These are phyloP conservation scores for Noctuana brunneofusca DNA, from an alignment of 2,888 invertebrate species.

Conservation along the genomic window DNA sequence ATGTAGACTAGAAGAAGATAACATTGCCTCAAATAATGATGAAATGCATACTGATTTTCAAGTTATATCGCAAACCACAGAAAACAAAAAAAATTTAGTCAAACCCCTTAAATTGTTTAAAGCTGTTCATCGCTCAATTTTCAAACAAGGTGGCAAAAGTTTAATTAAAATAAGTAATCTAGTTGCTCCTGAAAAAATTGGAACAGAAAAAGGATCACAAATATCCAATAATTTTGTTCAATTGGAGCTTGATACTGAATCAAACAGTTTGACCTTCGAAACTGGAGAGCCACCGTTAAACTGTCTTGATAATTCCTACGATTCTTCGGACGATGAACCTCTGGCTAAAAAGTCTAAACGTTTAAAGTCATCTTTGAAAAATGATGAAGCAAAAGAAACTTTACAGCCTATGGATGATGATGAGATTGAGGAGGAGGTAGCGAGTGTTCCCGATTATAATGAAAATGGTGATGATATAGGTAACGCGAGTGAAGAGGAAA, in stretches of 20 bases:
- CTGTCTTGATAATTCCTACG: slow-evolving; percentile 28
- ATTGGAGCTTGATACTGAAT: background rate
- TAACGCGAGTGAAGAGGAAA: slow-evolving; percentile 17
- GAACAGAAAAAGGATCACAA: background rate
- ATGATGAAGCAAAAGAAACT: background rate
- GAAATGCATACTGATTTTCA: background rate
- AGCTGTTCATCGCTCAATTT: slow-evolving; percentile 40
- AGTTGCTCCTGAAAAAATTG: background rate
- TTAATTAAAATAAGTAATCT: slow-evolving; percentile 22
- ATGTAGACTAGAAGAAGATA: background rate
- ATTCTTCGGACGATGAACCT: slow-evolving; percentile 70
- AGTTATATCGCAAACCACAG: background rate
- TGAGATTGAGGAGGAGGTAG: slow-evolving; percentile 1
- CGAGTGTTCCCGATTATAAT: background rate
- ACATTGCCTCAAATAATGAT: background rate
- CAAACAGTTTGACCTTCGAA: background rate
- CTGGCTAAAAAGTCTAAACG: slow-evolving; percentile 58
- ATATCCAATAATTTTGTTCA: background rate
- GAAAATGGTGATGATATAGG: background rate
- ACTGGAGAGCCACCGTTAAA: background rate
- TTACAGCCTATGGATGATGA: background rate
- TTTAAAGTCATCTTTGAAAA: slow-evolving; percentile 36
- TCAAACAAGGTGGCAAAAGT: slow-evolving; percentile 31
- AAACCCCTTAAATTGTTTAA: slow-evolving; percentile 53
- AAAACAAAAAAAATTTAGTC: background rate